Percentiles rank a stretch among this genome's conserved stretches.
These are phyloP conservation scores for Orchesella flavescens DNA, from an alignment of 2,888 invertebrate genomes.

Conservation along the genomic window DNA sequence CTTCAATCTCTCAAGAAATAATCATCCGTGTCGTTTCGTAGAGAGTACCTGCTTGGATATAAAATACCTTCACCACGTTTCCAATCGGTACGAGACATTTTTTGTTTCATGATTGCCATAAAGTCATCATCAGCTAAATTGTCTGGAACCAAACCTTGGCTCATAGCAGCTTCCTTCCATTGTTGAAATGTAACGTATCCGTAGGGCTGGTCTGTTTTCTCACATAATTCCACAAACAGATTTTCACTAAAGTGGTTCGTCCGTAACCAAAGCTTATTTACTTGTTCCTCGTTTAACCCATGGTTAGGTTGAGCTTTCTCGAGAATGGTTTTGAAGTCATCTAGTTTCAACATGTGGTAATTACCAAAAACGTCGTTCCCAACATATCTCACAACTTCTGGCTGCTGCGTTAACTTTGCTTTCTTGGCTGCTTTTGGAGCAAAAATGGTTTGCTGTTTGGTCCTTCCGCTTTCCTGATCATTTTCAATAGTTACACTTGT, in stretches of 20 bases:
- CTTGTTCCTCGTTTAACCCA: neutral
- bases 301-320: neutral
- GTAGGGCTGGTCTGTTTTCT: neutral
- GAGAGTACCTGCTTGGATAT: slow-evolving; percentile 16
- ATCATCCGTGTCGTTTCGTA: neutral
- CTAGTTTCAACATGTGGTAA: slow-evolving; percentile 25
- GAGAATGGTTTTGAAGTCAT: neutral
- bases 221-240: slow-evolving; percentile 19
- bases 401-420: neutral
- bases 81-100: slow-evolving; percentile 9
- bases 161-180: neutral
- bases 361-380: slow-evolving; percentile 49
- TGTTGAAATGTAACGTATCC: slow-evolving; percentile 37
- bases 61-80: slow-evolving; percentile 32
- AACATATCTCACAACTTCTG: slow-evolving; percentile 11
- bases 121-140: neutral
- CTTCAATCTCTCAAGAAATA: neutral
- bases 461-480: too few relatives aligned
- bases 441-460: neutral
- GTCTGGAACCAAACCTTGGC: slow-evolving; percentile 17
- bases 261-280: neutral
- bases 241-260: slow-evolving; percentile 40
- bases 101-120: slow-evolving; percentile 3
- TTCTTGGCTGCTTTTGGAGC: neutral
- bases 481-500: too few relatives aligned